Evolutionary conservation across 2,888 invertebrate species (phyloP).

Genomic region (Drosophila mercatorum): DNA sequence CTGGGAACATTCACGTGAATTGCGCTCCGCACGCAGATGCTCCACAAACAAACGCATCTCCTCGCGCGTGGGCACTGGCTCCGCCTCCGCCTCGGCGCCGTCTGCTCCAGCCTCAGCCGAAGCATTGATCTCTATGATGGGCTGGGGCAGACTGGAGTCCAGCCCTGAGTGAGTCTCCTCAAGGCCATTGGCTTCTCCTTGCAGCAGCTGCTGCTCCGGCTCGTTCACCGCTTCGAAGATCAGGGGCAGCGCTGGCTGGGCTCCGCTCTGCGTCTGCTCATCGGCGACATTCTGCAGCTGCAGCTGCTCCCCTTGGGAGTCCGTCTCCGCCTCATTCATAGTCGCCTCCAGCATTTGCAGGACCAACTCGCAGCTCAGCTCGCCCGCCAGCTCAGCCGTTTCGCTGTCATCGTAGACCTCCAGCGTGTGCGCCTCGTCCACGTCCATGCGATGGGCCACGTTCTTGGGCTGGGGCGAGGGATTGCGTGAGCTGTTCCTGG

Average conservation of each 20-base stretch:
- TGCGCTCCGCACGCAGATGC: slow-evolving; percentile 50
- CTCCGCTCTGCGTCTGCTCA: slow-evolving; percentile 50
- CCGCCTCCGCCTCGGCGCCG: slow-evolving; percentile 1
- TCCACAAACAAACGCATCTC: slow-evolving; percentile 65
- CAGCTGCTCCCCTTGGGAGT: neutral
- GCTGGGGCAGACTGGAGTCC: slow-evolving; percentile 42
- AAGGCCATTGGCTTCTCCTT: slow-evolving; percentile 54
- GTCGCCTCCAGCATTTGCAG: slow-evolving; percentile 63
- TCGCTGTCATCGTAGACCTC: slow-evolving; percentile 76
- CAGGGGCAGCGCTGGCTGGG: slow-evolving; percentile 45
- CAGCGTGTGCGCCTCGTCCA: slow-evolving; percentile 42
- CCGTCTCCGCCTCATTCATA: slow-evolving; percentile 29
- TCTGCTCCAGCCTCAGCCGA: slow-evolving; percentile 29
- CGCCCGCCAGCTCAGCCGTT: slow-evolving; percentile 39
- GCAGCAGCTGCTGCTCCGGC: slow-evolving; percentile 44
- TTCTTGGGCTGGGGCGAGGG: slow-evolving; percentile 77
- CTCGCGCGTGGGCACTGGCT: slow-evolving; percentile 36
- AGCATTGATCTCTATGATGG: slow-evolving; percentile 60
- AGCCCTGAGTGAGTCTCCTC: neutral
- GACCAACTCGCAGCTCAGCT: slow-evolving; percentile 65
- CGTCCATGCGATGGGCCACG: slow-evolving; percentile 66
- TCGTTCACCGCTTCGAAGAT: slow-evolving; percentile 49
- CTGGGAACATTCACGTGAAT: slow-evolving; percentile 51
- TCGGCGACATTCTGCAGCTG: slow-evolving; percentile 71
- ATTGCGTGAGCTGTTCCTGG: slow-evolving; percentile 74